These are phyloP conservation scores for Dryadula phaetusa DNA, from an alignment of 2,888 invertebrate genomes.

Conservation along the genomic window DNA sequence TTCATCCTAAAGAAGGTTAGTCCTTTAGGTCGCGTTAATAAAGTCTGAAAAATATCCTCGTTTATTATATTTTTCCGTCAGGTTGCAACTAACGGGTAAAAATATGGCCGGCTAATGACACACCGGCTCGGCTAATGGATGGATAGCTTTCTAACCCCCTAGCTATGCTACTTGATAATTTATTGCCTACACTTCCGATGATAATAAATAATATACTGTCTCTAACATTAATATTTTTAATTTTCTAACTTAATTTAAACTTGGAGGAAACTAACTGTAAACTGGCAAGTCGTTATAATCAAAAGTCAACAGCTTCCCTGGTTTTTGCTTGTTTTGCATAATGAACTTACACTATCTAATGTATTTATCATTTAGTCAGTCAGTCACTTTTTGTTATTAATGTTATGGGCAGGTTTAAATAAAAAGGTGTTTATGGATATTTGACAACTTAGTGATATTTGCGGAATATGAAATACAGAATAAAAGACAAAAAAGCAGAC, in stretches of 20 bases:
- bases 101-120: conserved; percentile 42
- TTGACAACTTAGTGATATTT: no score
- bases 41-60: conserved; percentile 9
- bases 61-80: conserved; percentile 27
- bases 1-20: neutral
- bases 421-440: no score
- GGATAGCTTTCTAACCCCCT: conserved; percentile 59
- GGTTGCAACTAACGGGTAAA: conserved; percentile 31
- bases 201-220: conserved; percentile 48
- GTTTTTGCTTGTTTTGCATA: conserved; percentile 40
- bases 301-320: conserved; percentile 39
- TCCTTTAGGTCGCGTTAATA: conserved; percentile 4
- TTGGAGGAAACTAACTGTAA: conserved; percentile 40
- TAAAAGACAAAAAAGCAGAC: no score
- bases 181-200: conserved; percentile 48
- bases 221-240: conserved; percentile 43
- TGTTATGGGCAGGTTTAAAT: neutral
- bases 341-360: conserved; percentile 21
- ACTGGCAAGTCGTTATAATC: conserved; percentile 35
- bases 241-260: conserved; percentile 45
- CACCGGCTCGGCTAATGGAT: conserved; percentile 51
- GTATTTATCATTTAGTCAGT: conserved; percentile 15
- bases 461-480: no score
- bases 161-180: conserved; percentile 42
- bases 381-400: conserved; percentile 8